Evolutionary conservation across 2,113 vertebrate genomes (phyloP).

Genomic region (Todiramphus chloris): DNA sequence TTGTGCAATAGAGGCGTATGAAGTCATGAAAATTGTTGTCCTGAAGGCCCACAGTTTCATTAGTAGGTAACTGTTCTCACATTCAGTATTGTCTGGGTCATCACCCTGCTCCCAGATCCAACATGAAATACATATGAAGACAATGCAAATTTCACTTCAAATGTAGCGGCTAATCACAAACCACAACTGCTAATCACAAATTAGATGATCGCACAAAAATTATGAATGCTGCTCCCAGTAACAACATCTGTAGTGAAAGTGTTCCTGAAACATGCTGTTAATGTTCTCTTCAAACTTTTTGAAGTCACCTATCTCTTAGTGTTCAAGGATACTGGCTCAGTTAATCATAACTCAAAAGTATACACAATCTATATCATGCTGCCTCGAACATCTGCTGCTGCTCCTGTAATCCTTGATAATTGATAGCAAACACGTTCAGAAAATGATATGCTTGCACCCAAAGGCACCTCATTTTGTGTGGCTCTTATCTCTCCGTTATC

Average conservation of each 20-base stretch:
- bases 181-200: not conserved
- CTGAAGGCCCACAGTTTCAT: not conserved
- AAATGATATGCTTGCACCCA: not conserved
- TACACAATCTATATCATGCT: constrained; percentile 18
- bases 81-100: not conserved
- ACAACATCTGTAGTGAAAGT: not conserved
- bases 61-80: not conserved
- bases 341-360: constrained; percentile 10
- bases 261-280: not conserved
- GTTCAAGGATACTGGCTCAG: constrained; percentile 9
- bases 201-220: not conserved
- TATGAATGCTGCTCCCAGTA: not conserved
- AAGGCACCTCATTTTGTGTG: not conserved
- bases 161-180: not conserved
- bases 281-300: not conserved
- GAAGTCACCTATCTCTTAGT: not conserved
- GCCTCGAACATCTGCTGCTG: constrained; percentile 53
- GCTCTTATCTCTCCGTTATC: not conserved
- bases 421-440: constrained; percentile 32
- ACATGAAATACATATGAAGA: not conserved
- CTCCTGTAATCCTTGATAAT: constrained; percentile 27
- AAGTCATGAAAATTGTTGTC: not conserved
- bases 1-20: not conserved
- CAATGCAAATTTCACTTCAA: not conserved
- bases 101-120: not conserved